phyloP scores from a whole-genome alignment of 2,888 invertebrate genomes.

The Scaptomyza polygonia region DNA sequence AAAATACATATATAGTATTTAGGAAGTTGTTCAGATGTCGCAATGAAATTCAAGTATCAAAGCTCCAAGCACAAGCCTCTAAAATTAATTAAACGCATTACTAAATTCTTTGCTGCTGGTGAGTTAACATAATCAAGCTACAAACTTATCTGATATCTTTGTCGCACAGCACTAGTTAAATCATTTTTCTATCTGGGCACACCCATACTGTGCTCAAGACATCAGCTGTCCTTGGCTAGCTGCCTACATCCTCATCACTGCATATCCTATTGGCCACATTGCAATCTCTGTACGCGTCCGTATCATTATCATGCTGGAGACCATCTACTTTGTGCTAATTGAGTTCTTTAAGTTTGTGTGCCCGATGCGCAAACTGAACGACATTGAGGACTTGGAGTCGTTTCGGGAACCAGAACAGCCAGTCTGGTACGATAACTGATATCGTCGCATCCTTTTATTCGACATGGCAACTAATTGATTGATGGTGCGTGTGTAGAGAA shows the following conservation, averaged over 20 bases:
- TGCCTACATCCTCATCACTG: constrained; percentile 32
- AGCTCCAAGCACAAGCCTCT: constrained; percentile 40
- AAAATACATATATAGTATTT: background rate
- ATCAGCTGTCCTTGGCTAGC: constrained; percentile 32
- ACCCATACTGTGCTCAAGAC: constrained; percentile 34
- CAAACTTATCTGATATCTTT: background rate
- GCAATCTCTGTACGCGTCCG: constrained; percentile 12
- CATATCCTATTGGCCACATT: constrained; percentile 19
- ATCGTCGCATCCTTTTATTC: background rate
- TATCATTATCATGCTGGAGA: constrained; percentile 51
- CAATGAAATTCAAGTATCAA: constrained; percentile 74
- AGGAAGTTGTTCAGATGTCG: background rate
- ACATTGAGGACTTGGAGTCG: constrained; percentile 49
- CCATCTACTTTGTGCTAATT: constrained; percentile 50
- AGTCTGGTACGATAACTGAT: constrained; percentile 52
- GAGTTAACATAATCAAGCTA: constrained; percentile 24
- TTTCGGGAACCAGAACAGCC: background rate
- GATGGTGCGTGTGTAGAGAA: constrained; percentile 30
- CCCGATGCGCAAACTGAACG: constrained; percentile 52
- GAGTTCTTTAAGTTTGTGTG: constrained; percentile 57
- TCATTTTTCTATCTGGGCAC: constrained; percentile 48
- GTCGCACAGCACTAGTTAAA: constrained; percentile 39
- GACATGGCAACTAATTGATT: constrained; percentile 63
- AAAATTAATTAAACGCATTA: constrained; percentile 50
- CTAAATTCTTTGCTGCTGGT: constrained; percentile 36